Evolutionary conservation across 2,113 vertebrate genomes (phyloP).

Genomic region (Tonatia bakeri): DNA sequence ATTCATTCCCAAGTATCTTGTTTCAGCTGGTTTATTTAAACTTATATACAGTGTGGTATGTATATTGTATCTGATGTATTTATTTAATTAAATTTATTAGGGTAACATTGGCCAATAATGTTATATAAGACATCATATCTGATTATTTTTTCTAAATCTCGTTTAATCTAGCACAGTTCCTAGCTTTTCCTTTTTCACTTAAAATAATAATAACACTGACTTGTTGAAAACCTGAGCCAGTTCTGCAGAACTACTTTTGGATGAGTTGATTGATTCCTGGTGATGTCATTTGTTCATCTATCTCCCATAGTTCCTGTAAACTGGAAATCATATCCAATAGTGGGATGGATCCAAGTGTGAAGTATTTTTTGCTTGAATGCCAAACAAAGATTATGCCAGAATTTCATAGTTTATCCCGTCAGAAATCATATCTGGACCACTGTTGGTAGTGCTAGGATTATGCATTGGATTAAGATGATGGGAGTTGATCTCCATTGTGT

Average conservation of each 20-base stretch:
- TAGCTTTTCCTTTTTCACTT: not conserved
- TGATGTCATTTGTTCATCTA: not conserved
- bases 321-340: not conserved
- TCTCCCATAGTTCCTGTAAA: not conserved
- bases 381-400: not conserved
- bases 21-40: conserved; percentile 17
- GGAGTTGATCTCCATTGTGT: not conserved
- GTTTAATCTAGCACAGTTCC: not conserved
- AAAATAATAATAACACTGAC: not conserved
- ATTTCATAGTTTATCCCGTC: not conserved
- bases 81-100: not conserved
- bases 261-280: not conserved
- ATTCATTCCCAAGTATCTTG: not conserved
- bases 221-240: not conserved
- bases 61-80: not conserved
- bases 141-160: not conserved
- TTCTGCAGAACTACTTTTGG: not conserved
- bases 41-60: not conserved
- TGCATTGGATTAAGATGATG: not conserved
- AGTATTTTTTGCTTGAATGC: not conserved
- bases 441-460: not conserved
- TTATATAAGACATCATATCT: not conserved
- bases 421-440: not conserved
- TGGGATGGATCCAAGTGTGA: not conserved
- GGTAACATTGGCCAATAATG: not conserved